These are phyloP conservation scores for Parnassius mnemosyne DNA, from an alignment of 2,888 invertebrate genomes.

Conservation along the genomic window DNA sequence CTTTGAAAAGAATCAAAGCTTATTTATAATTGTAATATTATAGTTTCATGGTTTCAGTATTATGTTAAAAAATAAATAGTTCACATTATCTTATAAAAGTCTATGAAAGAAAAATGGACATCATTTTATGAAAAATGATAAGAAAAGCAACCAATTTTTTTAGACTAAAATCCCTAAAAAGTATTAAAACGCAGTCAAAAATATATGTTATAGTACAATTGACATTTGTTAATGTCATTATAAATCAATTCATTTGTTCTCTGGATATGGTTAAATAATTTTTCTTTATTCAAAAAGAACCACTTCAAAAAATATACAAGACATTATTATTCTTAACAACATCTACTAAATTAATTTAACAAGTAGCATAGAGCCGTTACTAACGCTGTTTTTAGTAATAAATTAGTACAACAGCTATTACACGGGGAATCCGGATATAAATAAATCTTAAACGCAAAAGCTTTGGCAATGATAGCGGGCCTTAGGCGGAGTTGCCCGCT, in stretches of 20 bases:
- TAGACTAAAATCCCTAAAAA: no score
- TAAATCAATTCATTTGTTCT: no score
- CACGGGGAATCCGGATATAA: constrained; percentile 70
- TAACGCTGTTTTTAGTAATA: constrained; percentile 29
- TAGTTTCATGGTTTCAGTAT: constrained; percentile 17
- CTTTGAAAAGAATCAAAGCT: constrained; percentile 17
- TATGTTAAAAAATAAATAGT: no score
- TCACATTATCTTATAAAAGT: no score
- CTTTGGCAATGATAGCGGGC: constrained; percentile 47
- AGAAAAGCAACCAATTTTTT: no score
- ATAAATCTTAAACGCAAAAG: constrained; percentile 62
- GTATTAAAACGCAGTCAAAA: no score
- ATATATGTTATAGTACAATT: no score
- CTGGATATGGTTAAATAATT: no score
- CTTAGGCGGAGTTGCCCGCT: constrained; percentile 50
- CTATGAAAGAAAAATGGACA: no score
- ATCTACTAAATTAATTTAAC: constrained; percentile 28
- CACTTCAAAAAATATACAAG: not conserved
- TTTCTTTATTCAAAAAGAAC: not conserved
- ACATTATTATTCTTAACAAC: constrained; percentile 1
- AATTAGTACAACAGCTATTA: constrained; percentile 37
- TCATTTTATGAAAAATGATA: no score
- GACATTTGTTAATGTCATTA: no score
- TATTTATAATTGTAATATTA: constrained; percentile 39
- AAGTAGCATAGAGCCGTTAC: constrained; percentile 26